Evolutionary conservation across 2,797 vertebrate genomes (phyloP).

Genomic region (Pipistrellus kuhlii): DNA sequence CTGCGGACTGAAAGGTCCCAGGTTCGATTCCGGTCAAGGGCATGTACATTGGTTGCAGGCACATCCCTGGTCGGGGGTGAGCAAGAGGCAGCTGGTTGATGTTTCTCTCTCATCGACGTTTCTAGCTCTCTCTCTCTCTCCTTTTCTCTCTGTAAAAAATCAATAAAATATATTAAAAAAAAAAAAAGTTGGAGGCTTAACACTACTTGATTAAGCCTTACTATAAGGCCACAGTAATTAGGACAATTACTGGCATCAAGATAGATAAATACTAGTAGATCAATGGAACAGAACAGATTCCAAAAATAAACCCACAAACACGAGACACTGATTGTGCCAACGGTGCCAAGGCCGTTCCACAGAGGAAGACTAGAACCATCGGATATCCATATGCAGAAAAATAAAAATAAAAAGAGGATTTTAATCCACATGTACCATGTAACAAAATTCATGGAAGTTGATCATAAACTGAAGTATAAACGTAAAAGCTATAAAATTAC

Average conservation of each 20-base stretch:
- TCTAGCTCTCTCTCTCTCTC: too few species aligned
- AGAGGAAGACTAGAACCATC: background rate
- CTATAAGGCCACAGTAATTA: background rate
- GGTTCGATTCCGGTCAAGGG: too few species aligned
- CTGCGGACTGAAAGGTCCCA: too few species aligned
- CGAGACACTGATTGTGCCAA: background rate
- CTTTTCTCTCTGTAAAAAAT: too few species aligned
- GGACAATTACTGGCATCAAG: background rate
- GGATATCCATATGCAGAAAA: background rate
- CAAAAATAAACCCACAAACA: background rate
- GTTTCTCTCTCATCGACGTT: too few species aligned
- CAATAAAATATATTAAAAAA: too few species aligned
- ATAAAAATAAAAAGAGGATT: background rate
- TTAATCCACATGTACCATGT: background rate
- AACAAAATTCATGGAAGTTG: background rate
- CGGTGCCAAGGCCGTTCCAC: background rate
- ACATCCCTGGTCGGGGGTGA: too few species aligned
- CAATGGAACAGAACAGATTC: background rate
- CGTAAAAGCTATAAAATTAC: background rate
- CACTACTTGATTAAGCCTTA: background rate
- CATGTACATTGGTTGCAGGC: too few species aligned
- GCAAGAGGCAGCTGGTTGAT: too few species aligned
- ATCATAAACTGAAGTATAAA: slow-evolving; percentile 24
- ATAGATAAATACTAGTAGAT: background rate
- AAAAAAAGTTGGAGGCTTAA: background rate